Conservation (phyloP, 2,888 invertebrate genomes). For the Thymelicus sylvestris region DNA sequence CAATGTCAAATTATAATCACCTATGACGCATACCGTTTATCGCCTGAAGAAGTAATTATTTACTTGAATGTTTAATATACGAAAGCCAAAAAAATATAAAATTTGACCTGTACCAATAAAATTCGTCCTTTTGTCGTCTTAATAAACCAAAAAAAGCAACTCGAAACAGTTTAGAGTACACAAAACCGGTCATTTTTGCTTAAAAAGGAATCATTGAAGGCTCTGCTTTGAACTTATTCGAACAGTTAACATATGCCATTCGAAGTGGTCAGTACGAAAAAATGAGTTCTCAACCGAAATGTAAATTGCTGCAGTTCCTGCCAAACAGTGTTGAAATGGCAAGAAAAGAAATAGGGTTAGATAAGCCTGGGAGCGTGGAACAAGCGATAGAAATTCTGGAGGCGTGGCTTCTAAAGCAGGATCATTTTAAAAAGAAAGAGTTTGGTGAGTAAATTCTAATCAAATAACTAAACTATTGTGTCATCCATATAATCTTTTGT, state of each 20-base stretch:
- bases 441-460: conserved; percentile 50
- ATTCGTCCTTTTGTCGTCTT: not conserved
- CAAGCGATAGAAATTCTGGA: conserved; percentile 54
- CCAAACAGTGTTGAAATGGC: conserved; percentile 47
- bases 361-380: conserved; percentile 48
- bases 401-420: conserved; percentile 57
- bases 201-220: conserved; percentile 5
- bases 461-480: not conserved
- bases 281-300: conserved; percentile 47
- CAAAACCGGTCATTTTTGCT: conserved; percentile 19
- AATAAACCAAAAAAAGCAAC: not conserved
- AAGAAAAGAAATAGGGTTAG: conserved; percentile 50
- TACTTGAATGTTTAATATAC: not conserved
- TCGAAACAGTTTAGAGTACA: conserved; percentile 1
- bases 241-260: conserved; percentile 13
- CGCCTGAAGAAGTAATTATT: not conserved
- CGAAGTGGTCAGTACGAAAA: conserved; percentile 10
- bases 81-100: too few relatives aligned
- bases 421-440: conserved; percentile 53
- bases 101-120: too few relatives aligned
- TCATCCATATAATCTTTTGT: too few relatives aligned
- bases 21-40: not conserved
- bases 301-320: conserved; percentile 44
- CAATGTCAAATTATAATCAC: not conserved
- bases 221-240: not conserved